A percentile compares a stretch with the other conserved stretches of the same genome.
Evolutionary conservation across 2,113 vertebrate species (phyloP).

Genomic region (Stegostoma tigrinum): DNA sequence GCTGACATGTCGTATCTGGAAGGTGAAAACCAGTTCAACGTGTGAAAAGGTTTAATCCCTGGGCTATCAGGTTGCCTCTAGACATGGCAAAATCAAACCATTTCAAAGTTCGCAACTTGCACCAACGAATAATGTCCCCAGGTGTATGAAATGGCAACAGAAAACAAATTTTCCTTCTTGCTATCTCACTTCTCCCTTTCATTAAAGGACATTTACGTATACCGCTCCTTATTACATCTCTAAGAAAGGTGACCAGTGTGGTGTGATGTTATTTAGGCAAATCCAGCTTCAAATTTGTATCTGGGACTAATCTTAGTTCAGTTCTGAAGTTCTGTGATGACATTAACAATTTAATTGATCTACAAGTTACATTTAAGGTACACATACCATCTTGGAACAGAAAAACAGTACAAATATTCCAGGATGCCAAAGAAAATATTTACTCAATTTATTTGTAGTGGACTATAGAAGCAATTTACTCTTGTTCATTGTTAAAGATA

Average conservation of each 20-base stretch:
- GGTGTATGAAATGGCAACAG: neutral
- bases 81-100: neutral
- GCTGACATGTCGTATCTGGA: conserved; percentile 68
- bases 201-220: neutral
- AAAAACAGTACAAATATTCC: neutral
- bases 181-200: neutral
- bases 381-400: neutral
- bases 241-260: neutral
- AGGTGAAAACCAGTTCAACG: conserved; percentile 29
- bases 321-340: neutral
- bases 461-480: neutral
- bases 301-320: neutral
- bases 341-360: neutral
- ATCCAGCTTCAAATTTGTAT: neutral
- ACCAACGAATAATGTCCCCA: neutral
- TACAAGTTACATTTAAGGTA: neutral
- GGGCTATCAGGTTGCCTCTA: neutral
- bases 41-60: neutral
- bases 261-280: neutral
- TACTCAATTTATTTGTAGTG: neutral
- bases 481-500: neutral
- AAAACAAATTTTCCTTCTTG: neutral
- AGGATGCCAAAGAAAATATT: neutral
- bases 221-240: neutral
- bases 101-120: neutral